Conservation (phyloP, 2,113 vertebrate species). For the Sprattus sprattus region DNA sequence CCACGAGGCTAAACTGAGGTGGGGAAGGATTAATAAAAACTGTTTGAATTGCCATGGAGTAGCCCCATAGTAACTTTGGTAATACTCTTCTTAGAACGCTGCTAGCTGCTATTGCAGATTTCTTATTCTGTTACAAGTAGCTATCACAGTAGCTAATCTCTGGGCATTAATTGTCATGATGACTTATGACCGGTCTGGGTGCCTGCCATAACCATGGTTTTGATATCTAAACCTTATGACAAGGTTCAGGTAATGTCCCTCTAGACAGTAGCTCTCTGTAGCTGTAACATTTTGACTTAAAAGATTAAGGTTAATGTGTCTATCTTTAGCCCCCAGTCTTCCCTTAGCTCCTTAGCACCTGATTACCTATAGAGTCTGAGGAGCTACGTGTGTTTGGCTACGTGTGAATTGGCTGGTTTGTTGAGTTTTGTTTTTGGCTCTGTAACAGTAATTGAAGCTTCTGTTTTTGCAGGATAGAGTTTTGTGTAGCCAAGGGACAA, state of each 20-base stretch:
- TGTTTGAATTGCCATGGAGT: too few species aligned
- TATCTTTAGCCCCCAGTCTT: neutral
- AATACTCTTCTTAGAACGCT: neutral
- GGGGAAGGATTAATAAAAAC: too few species aligned
- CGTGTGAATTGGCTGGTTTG: neutral
- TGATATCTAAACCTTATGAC: neutral
- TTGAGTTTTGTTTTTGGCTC: neutral
- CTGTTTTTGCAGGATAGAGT: too few species aligned
- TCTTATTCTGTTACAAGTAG: neutral
- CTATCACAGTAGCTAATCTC: neutral
- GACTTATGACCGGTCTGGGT: neutral
- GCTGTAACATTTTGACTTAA: neutral
- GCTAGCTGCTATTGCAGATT: neutral
- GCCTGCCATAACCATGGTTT: neutral
- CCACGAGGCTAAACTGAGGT: too few species aligned
- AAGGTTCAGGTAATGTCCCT: neutral
- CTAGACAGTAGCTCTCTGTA: neutral
- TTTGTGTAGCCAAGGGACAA: neutral
- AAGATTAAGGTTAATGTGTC: neutral
- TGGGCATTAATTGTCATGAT: too few species aligned
- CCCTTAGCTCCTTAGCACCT: neutral
- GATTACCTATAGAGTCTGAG: neutral
- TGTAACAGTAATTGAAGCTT: neutral
- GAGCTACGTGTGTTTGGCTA: neutral
- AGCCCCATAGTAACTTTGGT: too few species aligned